A percentile compares a stretch with the other conserved stretches of the same genome.
Conservation (phyloP, 2,113 vertebrate genomes). For the Callochromis pleurospilus region DNA sequence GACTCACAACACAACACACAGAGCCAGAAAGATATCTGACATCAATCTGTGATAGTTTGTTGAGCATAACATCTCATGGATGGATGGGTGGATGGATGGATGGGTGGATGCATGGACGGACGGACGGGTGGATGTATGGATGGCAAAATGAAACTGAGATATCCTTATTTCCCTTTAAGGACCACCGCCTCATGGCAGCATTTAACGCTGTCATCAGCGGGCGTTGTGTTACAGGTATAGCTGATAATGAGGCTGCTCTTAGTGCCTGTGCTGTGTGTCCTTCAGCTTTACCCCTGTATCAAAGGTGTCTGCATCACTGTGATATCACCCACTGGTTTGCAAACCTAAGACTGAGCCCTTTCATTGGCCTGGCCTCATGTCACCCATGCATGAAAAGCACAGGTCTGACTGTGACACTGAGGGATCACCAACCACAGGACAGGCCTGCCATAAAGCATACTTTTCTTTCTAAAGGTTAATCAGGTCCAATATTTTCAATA, state of each 20-base stretch:
- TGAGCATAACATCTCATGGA: neutral
- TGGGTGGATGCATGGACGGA: accelerated
- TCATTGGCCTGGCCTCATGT: neutral
- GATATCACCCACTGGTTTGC: neutral
- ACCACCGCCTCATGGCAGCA: neutral
- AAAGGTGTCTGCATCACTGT: neutral
- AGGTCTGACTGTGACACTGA: neutral
- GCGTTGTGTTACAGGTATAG: accelerated
- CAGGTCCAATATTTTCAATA: neutral
- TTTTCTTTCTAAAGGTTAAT: neutral
- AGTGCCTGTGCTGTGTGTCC: neutral
- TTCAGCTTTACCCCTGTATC: neutral
- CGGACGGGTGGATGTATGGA: accelerated
- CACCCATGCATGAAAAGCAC: neutral
- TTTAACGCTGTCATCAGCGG: neutral
- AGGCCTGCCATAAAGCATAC: neutral
- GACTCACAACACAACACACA: neutral
- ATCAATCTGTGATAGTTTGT: neutral
- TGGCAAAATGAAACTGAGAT: neutral
- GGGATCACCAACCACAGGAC: neutral
- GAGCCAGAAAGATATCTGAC: neutral
- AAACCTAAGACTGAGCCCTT: neutral
- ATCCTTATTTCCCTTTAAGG: neutral
- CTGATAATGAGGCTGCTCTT: neutral
- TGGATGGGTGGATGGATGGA: accelerated